A percentile compares a stretch with the other conserved stretches of the same genome.
phyloP scores from a whole-genome alignment of 2,797 vertebrate species.

The Dendrocincla tyrannina region DNA sequence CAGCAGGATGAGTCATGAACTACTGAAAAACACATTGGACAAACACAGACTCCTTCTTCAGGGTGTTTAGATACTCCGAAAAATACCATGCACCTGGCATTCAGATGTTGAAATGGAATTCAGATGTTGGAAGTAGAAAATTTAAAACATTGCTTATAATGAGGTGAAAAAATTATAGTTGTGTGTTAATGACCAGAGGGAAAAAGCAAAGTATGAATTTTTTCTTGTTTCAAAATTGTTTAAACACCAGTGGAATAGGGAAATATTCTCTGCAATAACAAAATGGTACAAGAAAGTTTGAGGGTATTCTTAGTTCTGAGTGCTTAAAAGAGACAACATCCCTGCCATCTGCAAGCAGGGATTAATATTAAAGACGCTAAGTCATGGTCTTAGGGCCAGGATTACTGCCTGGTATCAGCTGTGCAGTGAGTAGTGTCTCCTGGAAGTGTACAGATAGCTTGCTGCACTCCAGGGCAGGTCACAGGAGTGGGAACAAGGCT shows the following conservation, averaged over 20 bases:
- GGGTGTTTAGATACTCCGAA: background rate
- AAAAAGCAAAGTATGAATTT: background rate
- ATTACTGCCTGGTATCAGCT: background rate
- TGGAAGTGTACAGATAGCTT: background rate
- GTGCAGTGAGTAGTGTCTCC: background rate
- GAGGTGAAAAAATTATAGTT: background rate
- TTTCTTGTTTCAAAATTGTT: background rate
- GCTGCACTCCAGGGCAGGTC: background rate
- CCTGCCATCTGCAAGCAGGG: background rate
- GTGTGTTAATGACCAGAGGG: background rate
- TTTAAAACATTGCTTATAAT: background rate
- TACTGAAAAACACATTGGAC: background rate
- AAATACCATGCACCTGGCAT: background rate
- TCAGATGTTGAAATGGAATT: background rate
- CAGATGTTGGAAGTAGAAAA: background rate
- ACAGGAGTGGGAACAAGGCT: background rate
- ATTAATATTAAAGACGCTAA: conserved; percentile 21
- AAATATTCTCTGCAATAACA: background rate
- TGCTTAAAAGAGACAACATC: background rate
- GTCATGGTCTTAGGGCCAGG: background rate
- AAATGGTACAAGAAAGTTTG: background rate
- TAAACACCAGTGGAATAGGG: background rate
- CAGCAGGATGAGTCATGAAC: background rate
- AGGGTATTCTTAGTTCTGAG: background rate
- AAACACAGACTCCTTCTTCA: background rate